Base-by-base conservation (phyloP, 2,888 invertebrate genomes). In the Eristalis pertinax region DNA sequence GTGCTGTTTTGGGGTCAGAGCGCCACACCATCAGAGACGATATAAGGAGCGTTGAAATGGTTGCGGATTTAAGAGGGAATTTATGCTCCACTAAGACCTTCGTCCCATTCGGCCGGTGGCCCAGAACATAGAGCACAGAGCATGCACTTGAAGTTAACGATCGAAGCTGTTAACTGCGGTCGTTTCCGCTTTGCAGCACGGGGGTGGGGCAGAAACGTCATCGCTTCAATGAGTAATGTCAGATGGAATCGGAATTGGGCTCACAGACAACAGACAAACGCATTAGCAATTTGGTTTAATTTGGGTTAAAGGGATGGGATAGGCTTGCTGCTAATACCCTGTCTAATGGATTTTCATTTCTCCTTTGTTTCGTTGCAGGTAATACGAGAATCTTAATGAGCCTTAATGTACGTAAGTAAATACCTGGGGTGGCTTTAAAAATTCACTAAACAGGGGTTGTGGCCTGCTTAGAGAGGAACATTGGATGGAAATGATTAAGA, bases 311-410 rank as follows among this genome's bases (percentile, higher is more conserved):
- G 58, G 58, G 32, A 56, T 69, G 15, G 35, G 43, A n/a, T 50
- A 8, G 50, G 50, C 19, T 50, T 50, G 19, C 50, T 50, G 19
- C 50, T 50, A 50, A 50, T 50, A 50, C 50, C 50, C 50, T 62
- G 11, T 15, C 79, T 79, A 84, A 84, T 84, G 80, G 60, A 80
- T 76, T 79, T 68, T 24, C 58, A 56, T 74, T 68, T 79, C 13
- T n/a, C 65, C 50, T 68, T 68, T 69, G 58, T 79, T 79, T 77
- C 58, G 24, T 80, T 79, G 3, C 79, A 80, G 79, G 84, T 84
- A 79, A 84, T 35, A 35, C 38, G 35, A 78, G 78, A 74, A 58
- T 43, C 50, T 68, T 75, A 70, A 84, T 84, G 77, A 56, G 64
- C 58, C 73, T 43, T 60, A 69, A 58, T 70, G 69, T 65, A 56